Percentiles rank a stretch among this genome's conserved stretches.
Evolutionary conservation across 1,140 invertebrate genomes (phyloP).

Genomic region (Drosophila mauritiana): DNA sequence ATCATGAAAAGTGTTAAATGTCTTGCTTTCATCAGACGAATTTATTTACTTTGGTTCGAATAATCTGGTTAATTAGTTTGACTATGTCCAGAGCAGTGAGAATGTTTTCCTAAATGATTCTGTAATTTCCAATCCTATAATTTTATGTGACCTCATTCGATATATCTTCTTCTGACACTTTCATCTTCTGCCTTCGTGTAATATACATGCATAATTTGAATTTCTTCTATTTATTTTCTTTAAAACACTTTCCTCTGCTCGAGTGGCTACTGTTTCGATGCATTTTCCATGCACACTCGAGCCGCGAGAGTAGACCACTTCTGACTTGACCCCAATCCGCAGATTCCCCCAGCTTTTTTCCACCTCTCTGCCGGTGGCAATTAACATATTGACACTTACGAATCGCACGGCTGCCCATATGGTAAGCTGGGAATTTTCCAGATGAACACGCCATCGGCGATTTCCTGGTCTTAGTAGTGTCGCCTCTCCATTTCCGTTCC

Average conservation of each 20-base stretch:
- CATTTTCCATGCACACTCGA: slow-evolving; percentile 41
- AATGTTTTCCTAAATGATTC: slow-evolving; percentile 11
- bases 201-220: slow-evolving; percentile 38
- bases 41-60: not conserved
- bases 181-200: slow-evolving; percentile 12
- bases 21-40: not conserved
- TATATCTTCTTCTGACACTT: slow-evolving; percentile 34
- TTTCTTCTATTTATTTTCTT: slow-evolving; percentile 29
- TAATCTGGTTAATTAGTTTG: not conserved
- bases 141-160: slow-evolving; percentile 4
- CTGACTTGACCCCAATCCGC: slow-evolving; percentile 61
- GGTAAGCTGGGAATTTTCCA: slow-evolving; percentile 63
- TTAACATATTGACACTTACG: slow-evolving; percentile 71
- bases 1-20: not conserved
- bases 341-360: slow-evolving; percentile 11
- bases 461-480: slow-evolving; percentile 39
- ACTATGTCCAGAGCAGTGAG: not conserved
- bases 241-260: slow-evolving; percentile 43
- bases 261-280: slow-evolving; percentile 51
- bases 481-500: slow-evolving; percentile 59
- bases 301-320: slow-evolving; percentile 31
- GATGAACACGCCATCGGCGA: slow-evolving; percentile 53
- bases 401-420: slow-evolving; percentile 45
- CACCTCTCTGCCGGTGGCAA: slow-evolving; percentile 39
- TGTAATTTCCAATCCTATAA: not conserved